A percentile compares a stretch with the other conserved stretches of the same genome.
phyloP scores from a whole-genome alignment of 2,113 vertebrate species.

The Neotragus pygmaeus region DNA sequence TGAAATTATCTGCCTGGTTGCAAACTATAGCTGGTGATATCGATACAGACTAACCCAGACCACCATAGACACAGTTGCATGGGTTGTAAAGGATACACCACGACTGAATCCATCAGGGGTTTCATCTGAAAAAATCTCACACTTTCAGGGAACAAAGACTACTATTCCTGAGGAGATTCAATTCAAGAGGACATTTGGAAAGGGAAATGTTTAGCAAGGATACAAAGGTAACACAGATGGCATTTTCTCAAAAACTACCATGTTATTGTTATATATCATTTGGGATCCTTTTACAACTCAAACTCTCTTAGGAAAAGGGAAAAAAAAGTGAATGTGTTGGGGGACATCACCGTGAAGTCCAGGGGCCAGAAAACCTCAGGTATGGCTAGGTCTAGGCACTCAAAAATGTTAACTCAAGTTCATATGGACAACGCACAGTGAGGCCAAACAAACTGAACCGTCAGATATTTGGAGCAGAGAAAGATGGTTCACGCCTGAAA shows the following conservation, averaged over 20 bases:
- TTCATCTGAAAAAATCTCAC: not conserved
- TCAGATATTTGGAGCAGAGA: no score
- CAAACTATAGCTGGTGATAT: not conserved
- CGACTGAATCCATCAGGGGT: not conserved
- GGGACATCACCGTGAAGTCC: no score
- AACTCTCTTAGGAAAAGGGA: not conserved
- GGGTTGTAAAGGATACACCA: accelerated
- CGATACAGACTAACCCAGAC: not conserved
- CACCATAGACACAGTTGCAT: not conserved
- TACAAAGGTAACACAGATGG: not conserved
- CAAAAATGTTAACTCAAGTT: no score
- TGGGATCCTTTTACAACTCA: not conserved
- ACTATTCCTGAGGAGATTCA: not conserved
- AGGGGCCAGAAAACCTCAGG: no score
- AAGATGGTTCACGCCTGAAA: no score
- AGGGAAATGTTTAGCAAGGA: not conserved
- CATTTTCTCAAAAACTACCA: not conserved
- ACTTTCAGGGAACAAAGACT: not conserved
- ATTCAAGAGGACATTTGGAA: not conserved
- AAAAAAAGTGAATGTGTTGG: not conserved
- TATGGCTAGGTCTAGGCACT: no score
- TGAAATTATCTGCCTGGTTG: not conserved
- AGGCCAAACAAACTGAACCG: no score
- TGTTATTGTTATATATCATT: not conserved
- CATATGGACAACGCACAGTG: no score